Conservation (phyloP, 1,140 invertebrate genomes). For the Archegozetes longisetosus region DNA sequence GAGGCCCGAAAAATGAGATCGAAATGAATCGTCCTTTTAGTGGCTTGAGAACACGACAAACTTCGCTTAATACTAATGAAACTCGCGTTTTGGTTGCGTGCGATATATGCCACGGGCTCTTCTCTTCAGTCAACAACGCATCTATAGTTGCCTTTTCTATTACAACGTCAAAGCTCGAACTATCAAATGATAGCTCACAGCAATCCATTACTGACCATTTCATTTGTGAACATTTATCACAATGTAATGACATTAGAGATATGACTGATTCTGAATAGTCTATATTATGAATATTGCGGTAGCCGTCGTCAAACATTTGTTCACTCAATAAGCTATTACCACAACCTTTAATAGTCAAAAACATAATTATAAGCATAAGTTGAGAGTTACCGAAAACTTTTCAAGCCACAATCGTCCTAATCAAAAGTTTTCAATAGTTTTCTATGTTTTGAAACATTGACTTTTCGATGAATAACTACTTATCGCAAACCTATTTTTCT, state of each 20-base stretch:
- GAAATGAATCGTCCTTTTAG: slow-evolving; percentile 34
- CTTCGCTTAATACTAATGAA: slow-evolving; percentile 26
- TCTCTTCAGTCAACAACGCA: slow-evolving; percentile 34
- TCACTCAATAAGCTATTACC: slow-evolving; percentile 35
- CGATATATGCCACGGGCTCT: slow-evolving; percentile 32
- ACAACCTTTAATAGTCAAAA: slow-evolving; percentile 28
- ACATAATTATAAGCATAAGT: no score
- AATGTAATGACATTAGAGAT: slow-evolving; percentile 27
- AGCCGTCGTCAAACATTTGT: slow-evolving; percentile 33
- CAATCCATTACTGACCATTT: slow-evolving; percentile 32
- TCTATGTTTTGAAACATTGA: no score
- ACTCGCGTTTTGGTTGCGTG: slow-evolving; percentile 25
- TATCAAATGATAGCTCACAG: slow-evolving; percentile 25
- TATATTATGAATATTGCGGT: slow-evolving; percentile 30
- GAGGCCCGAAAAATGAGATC: slow-evolving; percentile 36
- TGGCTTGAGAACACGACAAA: slow-evolving; percentile 27
- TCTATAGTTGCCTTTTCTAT: slow-evolving; percentile 39
- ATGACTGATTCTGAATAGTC: slow-evolving; percentile 36
- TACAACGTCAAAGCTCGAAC: slow-evolving; percentile 33
- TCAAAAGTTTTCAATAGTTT: no score
- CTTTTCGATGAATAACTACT: no score
- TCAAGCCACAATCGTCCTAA: no score
- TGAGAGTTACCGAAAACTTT: no score
- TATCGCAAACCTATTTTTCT: no score
- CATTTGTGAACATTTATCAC: slow-evolving; percentile 23